Percentiles rank a stretch among this genome's conserved stretches.
These are phyloP conservation scores for Drosophila affinis DNA, from an alignment of 2,888 invertebrate species.

Conservation along the genomic window DNA sequence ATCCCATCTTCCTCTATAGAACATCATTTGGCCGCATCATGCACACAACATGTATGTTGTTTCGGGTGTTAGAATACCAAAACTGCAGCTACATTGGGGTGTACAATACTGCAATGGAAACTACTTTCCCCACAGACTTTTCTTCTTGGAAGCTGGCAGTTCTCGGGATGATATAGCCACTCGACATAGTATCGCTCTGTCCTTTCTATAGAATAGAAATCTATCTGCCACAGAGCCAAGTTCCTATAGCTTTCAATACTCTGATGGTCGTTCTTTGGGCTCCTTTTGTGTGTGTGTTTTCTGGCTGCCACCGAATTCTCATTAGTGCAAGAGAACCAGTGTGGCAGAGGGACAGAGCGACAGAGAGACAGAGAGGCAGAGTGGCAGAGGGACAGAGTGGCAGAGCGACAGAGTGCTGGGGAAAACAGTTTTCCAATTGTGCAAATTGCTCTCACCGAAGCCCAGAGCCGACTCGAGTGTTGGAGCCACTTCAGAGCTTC, in stretches of 20 bases:
- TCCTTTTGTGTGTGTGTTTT: background rate
- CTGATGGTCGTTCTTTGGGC: background rate
- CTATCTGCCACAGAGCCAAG: background rate
- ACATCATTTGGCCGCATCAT: too few relatives aligned
- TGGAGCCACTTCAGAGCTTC: conserved; percentile 31
- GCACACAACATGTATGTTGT: too few relatives aligned
- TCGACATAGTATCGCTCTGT: background rate
- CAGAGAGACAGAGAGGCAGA: background rate
- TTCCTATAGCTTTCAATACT: background rate
- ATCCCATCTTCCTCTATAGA: too few relatives aligned
- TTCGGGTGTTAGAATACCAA: too few relatives aligned
- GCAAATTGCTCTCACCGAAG: conserved; percentile 45
- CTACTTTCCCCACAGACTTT: background rate
- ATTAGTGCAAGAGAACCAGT: background rate
- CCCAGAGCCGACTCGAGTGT: conserved; percentile 26
- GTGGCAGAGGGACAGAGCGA: background rate
- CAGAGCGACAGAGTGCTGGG: conserved; percentile 18
- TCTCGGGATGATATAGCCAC: too few relatives aligned
- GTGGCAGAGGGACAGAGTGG: background rate
- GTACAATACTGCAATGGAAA: too few relatives aligned
- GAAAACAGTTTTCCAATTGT: conserved; percentile 42
- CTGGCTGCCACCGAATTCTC: background rate
- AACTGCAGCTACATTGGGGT: too few relatives aligned
- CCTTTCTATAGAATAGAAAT: background rate
- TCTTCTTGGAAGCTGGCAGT: too few relatives aligned